These are phyloP conservation scores for Linyphia triangularis DNA, from an alignment of 2,888 invertebrate genomes.

Conservation along the genomic window DNA sequence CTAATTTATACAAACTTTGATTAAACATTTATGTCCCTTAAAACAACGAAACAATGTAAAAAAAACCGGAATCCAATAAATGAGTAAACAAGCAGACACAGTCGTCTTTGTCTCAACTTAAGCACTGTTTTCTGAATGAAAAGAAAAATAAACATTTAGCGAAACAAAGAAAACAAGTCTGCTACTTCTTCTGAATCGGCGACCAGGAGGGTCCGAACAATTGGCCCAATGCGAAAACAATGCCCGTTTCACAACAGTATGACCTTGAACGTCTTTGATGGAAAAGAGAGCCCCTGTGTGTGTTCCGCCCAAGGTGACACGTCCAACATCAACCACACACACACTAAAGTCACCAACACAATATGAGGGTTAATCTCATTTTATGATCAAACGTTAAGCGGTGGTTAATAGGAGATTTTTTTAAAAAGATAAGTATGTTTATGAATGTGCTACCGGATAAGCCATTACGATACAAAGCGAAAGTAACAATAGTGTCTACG, in stretches of 20 bases:
- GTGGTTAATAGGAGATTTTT: slow-evolving; percentile 26
- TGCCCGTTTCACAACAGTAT: slow-evolving; percentile 17
- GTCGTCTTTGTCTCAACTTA: background rate
- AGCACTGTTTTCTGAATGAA: background rate
- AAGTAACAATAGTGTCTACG: slow-evolving; percentile 46
- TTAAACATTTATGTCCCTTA: too few species aligned
- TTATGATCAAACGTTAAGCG: slow-evolving; percentile 37
- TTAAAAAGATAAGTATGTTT: background rate
- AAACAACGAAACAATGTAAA: background rate
- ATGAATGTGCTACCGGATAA: slow-evolving; percentile 11
- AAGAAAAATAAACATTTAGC: background rate
- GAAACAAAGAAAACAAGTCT: slow-evolving; percentile 18
- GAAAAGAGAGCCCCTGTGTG: background rate
- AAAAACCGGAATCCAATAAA: background rate
- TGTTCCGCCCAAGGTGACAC: slow-evolving; percentile 50
- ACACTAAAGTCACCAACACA: slow-evolving; percentile 31
- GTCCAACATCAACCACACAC: slow-evolving; percentile 21
- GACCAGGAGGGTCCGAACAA: slow-evolving; percentile 14
- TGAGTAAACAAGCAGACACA: background rate
- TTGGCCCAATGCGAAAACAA: slow-evolving; percentile 18
- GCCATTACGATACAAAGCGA: background rate
- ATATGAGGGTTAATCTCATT: slow-evolving; percentile 2
- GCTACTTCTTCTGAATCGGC: slow-evolving; percentile 5
- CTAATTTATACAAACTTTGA: too few species aligned
- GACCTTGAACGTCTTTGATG: slow-evolving; percentile 23